Evolutionary conservation across 2,797 vertebrate genomes (phyloP), one percentile per base, ranked within the genome.

Genomic region (Artibeus lituratus): DNA sequence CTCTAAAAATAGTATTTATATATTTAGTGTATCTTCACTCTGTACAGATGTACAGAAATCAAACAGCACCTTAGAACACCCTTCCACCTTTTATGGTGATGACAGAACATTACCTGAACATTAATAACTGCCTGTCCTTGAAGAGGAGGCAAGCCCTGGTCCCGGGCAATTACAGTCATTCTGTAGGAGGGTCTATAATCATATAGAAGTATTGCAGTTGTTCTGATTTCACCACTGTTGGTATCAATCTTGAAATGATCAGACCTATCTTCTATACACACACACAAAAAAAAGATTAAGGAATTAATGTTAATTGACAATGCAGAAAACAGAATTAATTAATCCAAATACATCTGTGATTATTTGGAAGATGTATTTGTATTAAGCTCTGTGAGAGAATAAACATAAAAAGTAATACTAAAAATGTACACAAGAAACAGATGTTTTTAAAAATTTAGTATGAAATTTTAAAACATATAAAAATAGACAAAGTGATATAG

Each of bases 161-260:
- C 99, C 35, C 76, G 98, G 94, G 99, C 99, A 1, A 97, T 98
- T 44, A 99, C 97, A 11, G 51, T 97, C 53, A 99, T 80, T 59
- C 95, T 98, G 96, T 99, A 99, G 94, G 95, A 97, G 2, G 98
- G 91, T 95, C 97, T 97, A 10, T 97, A 83, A 67, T 97, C 97
- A 59, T 98, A 96, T 12, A 96, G 98, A 73, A 99, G 99, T 76
- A 96, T 74, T 11, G 29, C 84, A 0, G 98, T 99, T 49, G 99
- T 99, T 97, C 98, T 98, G 97, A 99, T 98, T 92, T 99, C 99
- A 72, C 99, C 99, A 65, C 90, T 99, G 96, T 98, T 97, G 83
- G 98, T 85, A 98, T 99, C 98, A 55, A 99, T 99, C 97, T 99
- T 98, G 98, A 99, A 99, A 97, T 98, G 98, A 91, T 97, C 97